Base-by-base conservation (phyloP, 1,140 invertebrate genomes). In the Dendroctonus ponderosae region DNA sequence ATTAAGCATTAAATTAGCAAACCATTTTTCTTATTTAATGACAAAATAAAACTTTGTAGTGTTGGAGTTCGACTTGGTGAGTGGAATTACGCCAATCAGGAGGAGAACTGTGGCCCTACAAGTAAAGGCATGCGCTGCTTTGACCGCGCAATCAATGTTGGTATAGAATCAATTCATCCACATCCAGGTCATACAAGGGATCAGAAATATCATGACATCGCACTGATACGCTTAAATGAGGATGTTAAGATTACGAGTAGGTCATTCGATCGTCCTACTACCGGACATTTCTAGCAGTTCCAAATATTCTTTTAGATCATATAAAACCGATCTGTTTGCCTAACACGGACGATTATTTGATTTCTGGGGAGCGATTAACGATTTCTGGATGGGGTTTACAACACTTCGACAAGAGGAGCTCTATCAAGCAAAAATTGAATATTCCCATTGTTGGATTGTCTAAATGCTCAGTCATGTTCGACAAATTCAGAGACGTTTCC, bases 301-400 rank as follows among this genome's bases (percentile, higher is more conserved):
- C 26, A 26, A 26, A 26, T 26, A 3, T 26, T 26, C 1, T 26
- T 76, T 54, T 67, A 77, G 79, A 74, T 61, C 76, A 80, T 67
- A 83, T 91, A 12, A 79, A 82, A 69, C 87, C 90, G 0, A 85
- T 91, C 43, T 92, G 91, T 71, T 74, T 92, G 4, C 89, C 89
- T 2, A 72, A 72, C 2, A 64, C 70, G 5, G 52, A 59, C 5
- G 68, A 72, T 43, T 73, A 70, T 11, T 62, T 73, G 0, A 73
- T 75, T 5, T 51, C 80, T 2, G 76, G 76, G 0, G 57, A 75
- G 5, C 77, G 71, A 9, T 76, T 86, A 0, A 79, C 79, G 5
- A 83, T 86, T 0, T 85, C 87, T 6, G 88, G 88, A 6, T 90
- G 88, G 88, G 88, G 88, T 8, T 80, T 76, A 53, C 85, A 83